phyloP scores from a whole-genome alignment of 2,797 vertebrate genomes.

The Graptemys geographica region DNA sequence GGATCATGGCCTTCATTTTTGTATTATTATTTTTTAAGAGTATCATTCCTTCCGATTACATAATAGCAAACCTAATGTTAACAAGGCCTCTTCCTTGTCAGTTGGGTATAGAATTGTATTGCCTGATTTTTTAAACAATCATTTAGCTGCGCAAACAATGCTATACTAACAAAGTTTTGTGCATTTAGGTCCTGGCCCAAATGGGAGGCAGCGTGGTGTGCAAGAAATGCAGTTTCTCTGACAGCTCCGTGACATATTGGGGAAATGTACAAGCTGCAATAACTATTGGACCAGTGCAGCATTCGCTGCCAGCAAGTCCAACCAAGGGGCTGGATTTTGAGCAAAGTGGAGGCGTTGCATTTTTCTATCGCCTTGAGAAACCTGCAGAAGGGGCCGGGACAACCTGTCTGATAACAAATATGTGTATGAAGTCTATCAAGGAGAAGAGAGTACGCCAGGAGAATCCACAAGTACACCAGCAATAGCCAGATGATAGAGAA shows the following conservation, averaged over 20 bases:
- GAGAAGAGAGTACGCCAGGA: background rate
- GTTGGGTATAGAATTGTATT: background rate
- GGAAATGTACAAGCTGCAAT: background rate
- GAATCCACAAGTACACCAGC: background rate
- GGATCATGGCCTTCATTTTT: background rate
- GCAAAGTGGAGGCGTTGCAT: background rate
- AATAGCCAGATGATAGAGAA: fast-evolving
- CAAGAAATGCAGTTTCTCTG: background rate
- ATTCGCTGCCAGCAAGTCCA: fast-evolving
- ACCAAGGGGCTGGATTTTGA: fast-evolving
- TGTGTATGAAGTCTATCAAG: background rate
- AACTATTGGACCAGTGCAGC: background rate
- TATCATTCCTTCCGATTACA: background rate
- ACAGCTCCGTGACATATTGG: background rate
- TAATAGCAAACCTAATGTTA: background rate
- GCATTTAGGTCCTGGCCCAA: background rate
- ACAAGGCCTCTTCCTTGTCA: background rate
- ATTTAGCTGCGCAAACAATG: background rate
- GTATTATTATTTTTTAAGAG: background rate
- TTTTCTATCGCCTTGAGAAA: background rate
- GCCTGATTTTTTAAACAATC: background rate
- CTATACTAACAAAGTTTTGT: background rate
- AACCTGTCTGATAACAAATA: background rate
- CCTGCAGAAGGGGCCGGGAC: too few relatives aligned
- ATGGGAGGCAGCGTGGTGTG: background rate